Base-by-base conservation (phyloP, 2,797 vertebrate genomes). In the Gobio occitaniae region DNA sequence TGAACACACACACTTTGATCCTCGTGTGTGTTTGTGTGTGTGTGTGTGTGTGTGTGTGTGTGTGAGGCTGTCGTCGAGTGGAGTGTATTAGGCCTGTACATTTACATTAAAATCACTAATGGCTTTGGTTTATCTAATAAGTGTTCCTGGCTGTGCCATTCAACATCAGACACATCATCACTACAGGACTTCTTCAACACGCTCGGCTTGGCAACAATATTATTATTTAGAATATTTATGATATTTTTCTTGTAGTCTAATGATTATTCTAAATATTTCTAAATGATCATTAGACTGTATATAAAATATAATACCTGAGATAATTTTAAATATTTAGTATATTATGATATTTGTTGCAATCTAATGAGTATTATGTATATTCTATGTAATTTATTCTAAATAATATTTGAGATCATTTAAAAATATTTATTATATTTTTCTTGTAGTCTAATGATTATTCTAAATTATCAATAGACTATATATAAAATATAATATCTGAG, bases 21-120 rank as follows among this genome's bases (percentile, higher is more conserved):
- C 78, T 72, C 29, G 6, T 83, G 90, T 88, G 87, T 32, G 32
- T 32, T 3, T 83, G 90, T 88, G 82, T 88, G 82, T 88, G 87
- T 32, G 32, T 32, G 6, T 83, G 90, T 88, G 82, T 88, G 82
- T 88, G 87, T 32, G 32, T 32, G 32, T 32, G 32, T 88, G 82
- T 88, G 82, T 88, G 87, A 56, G 72, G 68, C 66, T 75, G 69
- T 61, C 52, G 69, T 88, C 78, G 38, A 68, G 74, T 83, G 90
- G 84, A 80, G 82, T 85, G 91, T 84, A 79, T 83, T 84, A 87
- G 82, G 75, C 47, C 16, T 77, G 75, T 48, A 78, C 65, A 84
- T 87, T 85, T 81, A 79, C 90, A 86, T 86, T 66, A 16, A 72
- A 52, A 77, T 68, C 78, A 41, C 86, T 84, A 77, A 87, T 77